Evolutionary conservation across 2,797 vertebrate genomes (phyloP).

Genomic region (Erethizon dorsatum): DNA sequence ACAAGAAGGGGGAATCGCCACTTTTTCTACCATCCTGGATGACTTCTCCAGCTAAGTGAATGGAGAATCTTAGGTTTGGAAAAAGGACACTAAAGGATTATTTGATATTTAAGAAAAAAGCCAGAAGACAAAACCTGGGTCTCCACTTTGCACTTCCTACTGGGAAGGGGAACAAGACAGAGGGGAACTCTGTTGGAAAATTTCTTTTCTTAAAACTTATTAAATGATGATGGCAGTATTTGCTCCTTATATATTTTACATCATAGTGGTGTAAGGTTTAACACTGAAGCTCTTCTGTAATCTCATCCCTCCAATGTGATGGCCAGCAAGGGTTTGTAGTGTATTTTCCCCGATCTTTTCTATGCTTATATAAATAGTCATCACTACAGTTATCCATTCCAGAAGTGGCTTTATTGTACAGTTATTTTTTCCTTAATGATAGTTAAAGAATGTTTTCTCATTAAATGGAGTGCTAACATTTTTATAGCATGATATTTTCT

Average conservation of each 20-base stretch:
- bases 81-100: neutral
- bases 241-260: neutral
- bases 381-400: neutral
- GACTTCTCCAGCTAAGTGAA: neutral
- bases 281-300: too few relatives aligned
- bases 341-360: neutral
- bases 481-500: neutral
- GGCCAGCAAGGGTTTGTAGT: neutral
- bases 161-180: neutral
- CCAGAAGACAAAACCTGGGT: neutral
- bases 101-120: neutral
- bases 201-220: neutral
- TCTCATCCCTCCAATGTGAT: neutral
- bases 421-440: neutral
- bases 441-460: neutral
- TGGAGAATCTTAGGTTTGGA: neutral
- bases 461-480: fast-evolving
- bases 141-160: neutral
- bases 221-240: neutral
- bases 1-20: neutral
- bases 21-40: neutral
- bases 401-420: neutral
- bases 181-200: neutral
- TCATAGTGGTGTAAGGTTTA: neutral
- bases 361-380: neutral